phyloP scores from a whole-genome alignment of 2,888 invertebrate species.

The Pristionchus maxplancki region DNA sequence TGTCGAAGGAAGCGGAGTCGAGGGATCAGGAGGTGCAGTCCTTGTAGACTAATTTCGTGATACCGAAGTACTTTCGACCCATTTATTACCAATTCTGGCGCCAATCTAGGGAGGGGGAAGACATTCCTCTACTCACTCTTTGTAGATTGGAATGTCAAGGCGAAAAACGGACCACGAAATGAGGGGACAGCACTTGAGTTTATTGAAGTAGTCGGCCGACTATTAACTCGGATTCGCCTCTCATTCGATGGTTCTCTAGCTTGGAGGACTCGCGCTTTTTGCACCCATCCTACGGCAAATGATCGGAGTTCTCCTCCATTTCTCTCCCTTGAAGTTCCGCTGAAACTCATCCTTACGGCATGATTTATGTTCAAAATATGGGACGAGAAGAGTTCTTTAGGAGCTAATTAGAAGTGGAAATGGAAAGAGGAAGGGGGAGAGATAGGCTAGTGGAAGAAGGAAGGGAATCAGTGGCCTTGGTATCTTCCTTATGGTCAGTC shows the following conservation, averaged over 20 bases:
- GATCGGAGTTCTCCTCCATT: background rate
- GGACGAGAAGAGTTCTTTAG: background rate
- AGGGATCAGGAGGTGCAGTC: conserved; percentile 43
- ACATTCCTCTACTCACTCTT: background rate
- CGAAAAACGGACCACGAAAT: conserved; percentile 1
- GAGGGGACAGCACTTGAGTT: conserved; percentile 30
- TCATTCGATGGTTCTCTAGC: conserved; percentile 22
- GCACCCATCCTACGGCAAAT: conserved; percentile 6
- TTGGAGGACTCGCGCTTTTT: background rate
- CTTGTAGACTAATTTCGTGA: no score
- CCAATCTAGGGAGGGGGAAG: background rate
- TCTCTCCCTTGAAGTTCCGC: background rate
- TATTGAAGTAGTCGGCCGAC: conserved; percentile 39
- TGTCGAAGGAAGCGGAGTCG: conserved; percentile 36
- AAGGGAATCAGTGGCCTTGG: conserved; percentile 29
- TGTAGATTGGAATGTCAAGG: conserved; percentile 48
- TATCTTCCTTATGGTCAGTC: background rate
- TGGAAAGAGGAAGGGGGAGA: conserved; percentile 13
- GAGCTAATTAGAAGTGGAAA: conserved; percentile 36
- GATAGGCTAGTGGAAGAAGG: conserved; percentile 16
- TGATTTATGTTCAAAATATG: background rate
- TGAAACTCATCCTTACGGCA: background rate
- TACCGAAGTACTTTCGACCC: no score
- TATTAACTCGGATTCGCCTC: conserved; percentile 38
- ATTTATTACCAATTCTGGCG: background rate